These are phyloP conservation scores for Cheumatopsyche charites DNA, from an alignment of 1,140 invertebrate species.

Conservation along the genomic window DNA sequence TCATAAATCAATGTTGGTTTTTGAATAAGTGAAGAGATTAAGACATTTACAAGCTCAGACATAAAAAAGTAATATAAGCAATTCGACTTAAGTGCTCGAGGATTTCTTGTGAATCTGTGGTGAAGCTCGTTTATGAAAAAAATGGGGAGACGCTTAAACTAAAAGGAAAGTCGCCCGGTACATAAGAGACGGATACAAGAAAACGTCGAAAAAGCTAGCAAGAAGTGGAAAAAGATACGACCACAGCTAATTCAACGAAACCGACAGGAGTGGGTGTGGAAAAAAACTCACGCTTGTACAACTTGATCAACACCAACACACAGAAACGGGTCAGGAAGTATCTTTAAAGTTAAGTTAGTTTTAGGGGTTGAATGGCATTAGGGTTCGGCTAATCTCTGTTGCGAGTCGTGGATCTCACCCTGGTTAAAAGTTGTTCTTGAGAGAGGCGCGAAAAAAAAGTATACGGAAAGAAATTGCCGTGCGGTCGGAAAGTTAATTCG, in stretches of 20 bases:
- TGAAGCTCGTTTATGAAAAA: slow-evolving; percentile 11
- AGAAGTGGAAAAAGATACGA: slow-evolving; percentile 19
- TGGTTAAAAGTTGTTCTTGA: slow-evolving; percentile 7
- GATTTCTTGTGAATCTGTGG: slow-evolving; percentile 11
- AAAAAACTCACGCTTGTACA: slow-evolving; percentile 21
- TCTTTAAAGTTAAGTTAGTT: slow-evolving; percentile 33
- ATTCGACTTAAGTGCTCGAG: neutral
- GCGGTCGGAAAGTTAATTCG: slow-evolving; percentile 24
- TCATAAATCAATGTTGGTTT: no score
- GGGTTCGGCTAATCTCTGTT: slow-evolving; percentile 28
- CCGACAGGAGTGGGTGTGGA: neutral
- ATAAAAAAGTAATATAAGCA: neutral
- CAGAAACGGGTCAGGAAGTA: neutral
- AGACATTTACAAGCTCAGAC: neutral
- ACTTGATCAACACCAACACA: slow-evolving; percentile 21
- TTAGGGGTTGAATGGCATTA: slow-evolving; percentile 23
- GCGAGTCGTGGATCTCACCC: slow-evolving; percentile 15
- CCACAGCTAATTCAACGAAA: slow-evolving; percentile 20
- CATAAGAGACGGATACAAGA: neutral
- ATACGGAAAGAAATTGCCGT: slow-evolving; percentile 13
- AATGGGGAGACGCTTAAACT: slow-evolving; percentile 9
- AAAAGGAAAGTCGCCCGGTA: slow-evolving; percentile 1
- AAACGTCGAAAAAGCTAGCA: slow-evolving; percentile 13
- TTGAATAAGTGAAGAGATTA: no score
- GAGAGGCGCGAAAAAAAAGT: neutral